phyloP scores from a whole-genome alignment of 1,140 invertebrate genomes.

The Lepidotrigona ventralis region DNA sequence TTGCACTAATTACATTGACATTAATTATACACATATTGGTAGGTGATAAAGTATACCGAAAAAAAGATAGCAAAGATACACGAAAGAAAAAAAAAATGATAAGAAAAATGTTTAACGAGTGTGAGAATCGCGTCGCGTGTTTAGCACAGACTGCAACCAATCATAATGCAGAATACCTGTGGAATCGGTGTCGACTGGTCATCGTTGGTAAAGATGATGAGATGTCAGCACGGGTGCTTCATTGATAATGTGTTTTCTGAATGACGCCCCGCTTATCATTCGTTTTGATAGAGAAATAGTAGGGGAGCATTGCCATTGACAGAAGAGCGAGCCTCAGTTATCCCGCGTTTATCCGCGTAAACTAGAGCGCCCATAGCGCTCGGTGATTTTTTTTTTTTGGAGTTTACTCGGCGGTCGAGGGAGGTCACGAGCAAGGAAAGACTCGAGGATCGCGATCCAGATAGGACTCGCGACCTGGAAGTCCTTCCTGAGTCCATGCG shows the following conservation, averaged over 20 bases:
- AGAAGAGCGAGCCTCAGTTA: constrained; percentile 74
- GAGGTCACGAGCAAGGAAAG: constrained; percentile 48
- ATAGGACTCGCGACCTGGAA: constrained; percentile 66
- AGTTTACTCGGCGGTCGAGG: constrained; percentile 29
- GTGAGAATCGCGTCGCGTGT: background rate
- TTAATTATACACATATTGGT: no score
- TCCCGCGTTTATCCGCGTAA: constrained; percentile 75
- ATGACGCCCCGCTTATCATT: constrained; percentile 75
- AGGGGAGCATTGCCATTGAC: constrained; percentile 69
- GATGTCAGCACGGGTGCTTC: constrained; percentile 71
- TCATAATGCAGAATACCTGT: constrained; percentile 11
- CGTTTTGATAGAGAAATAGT: constrained; percentile 72
- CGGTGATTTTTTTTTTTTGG: constrained; percentile 52
- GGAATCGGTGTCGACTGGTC: background rate
- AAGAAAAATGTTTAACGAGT: background rate
- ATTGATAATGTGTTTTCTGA: constrained; percentile 65
- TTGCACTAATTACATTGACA: no score
- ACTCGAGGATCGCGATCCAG: constrained; percentile 63
- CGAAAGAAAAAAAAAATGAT: background rate
- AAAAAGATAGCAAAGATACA: background rate
- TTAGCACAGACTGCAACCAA: constrained; percentile 52
- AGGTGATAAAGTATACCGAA: no score
- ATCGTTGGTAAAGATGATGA: constrained; percentile 30
- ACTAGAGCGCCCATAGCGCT: constrained; percentile 67
- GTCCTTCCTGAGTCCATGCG: constrained; percentile 70